Base-by-base conservation (phyloP, 2,797 vertebrate species). In the Coregonus suidteri region DNA sequence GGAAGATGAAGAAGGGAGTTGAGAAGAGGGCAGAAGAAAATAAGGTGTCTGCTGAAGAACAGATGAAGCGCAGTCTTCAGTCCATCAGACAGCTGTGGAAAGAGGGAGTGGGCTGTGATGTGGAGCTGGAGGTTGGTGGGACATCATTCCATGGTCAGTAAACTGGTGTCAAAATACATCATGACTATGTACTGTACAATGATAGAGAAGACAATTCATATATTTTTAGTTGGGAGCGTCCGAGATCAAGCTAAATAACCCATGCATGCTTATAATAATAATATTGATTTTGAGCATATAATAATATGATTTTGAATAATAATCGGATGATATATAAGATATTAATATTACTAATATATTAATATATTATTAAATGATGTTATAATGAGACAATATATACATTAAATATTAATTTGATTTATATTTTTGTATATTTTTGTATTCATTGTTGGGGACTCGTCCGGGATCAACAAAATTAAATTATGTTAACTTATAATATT, bases 81-180 rank as follows among this genome's bases (percentile, higher is more conserved):
- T 79, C 82, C 14, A 82, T 94, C 4, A 72, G 85, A n/a, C 68
- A 88, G 25, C 75, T 95, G 59, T 86, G 90, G 92, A 59, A 9
- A 25, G 86, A 91, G 6, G 75, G 73, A 77, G 75, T 90, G 7
- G 91, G 90, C 4, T 95, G 93, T 88, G 94, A 95, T 75, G 86
- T 94, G 5, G 81, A 84, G 51, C 82, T 95, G 83, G 87, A 94
- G 9, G 89, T 90, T 62, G 86, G 87, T 30, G 87, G 85, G 9
- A 70, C 37, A 74, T 81, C 75, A 35, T 91, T 92, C n/a, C 75
- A 81, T 66, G 94, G 95, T 95, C 75, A 83, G 91, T 80, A 66
- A 4, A 75, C 5, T 51, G n/a, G 4, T 2, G 20, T 66, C 41
- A 4, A 53, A 0, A 68, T 84, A 62, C 7, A 18, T 41, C 51